Percentiles rank a stretch among this genome's conserved stretches.
These are phyloP conservation scores for Philaenus spumarius DNA, from an alignment of 1,140 invertebrate genomes.

Conservation along the genomic window DNA sequence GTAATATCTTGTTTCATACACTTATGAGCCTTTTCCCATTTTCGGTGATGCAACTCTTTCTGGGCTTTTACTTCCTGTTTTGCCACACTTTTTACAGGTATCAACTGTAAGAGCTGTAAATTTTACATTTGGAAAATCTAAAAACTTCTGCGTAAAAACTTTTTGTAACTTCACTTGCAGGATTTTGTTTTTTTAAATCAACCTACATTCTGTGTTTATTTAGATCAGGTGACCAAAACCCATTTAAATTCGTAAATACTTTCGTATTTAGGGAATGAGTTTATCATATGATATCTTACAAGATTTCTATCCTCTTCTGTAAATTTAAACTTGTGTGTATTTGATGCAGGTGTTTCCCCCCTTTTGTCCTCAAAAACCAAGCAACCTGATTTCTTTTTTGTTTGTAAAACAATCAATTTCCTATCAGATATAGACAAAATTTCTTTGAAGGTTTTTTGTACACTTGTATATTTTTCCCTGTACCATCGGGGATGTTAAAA, in stretches of 20 bases:
- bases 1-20: no score
- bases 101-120: neutral
- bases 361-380: neutral
- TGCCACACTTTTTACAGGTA: slow-evolving; percentile 7
- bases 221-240: no score
- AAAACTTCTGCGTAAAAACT: neutral
- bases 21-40: slow-evolving; percentile 1
- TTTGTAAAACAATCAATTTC: no score
- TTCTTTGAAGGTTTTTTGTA: slow-evolving; percentile 7
- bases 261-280: slow-evolving; percentile 11
- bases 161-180: neutral
- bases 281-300: slow-evolving; percentile 5
- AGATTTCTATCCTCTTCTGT: no score
- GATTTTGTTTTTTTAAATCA: neutral
- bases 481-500: no score
- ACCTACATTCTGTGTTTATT: slow-evolving; percentile 2
- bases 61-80: neutral
- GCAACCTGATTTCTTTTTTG: slow-evolving; percentile 9
- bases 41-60: neutral
- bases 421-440: no score
- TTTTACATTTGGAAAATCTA: slow-evolving; percentile 9
- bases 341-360: no score
- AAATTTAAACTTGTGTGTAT: no score
- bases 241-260: no score
- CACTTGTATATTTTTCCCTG: slow-evolving; percentile 17